These are phyloP conservation scores for Hydropsyche tenuis DNA, from an alignment of 1,140 invertebrate species.

Conservation along the genomic window DNA sequence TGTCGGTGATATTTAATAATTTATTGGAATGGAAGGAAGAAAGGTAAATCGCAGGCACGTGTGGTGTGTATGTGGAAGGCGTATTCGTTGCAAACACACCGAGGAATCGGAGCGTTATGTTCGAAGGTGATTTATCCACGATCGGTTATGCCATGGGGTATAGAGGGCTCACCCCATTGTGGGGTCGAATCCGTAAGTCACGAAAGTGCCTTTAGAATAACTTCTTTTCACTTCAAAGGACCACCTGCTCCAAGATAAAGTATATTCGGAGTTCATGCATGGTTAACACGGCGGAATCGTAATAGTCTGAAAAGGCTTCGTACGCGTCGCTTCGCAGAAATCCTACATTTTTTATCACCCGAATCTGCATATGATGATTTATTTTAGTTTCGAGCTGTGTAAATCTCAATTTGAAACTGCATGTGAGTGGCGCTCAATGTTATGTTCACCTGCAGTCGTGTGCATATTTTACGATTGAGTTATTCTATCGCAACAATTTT, in stretches of 20 bases:
- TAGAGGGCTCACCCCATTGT: slow-evolving; percentile 22
- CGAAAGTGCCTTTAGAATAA: slow-evolving; percentile 44
- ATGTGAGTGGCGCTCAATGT: too few relatives aligned
- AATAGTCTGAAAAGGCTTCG: slow-evolving; percentile 4
- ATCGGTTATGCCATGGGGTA: background rate
- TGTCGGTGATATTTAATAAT: slow-evolving; percentile 48
- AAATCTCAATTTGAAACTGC: too few relatives aligned
- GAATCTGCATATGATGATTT: too few relatives aligned
- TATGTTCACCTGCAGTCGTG: too few relatives aligned
- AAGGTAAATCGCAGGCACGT: slow-evolving; percentile 45
- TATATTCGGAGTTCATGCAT: slow-evolving; percentile 20
- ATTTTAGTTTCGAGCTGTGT: too few relatives aligned
- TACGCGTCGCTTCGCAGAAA: background rate
- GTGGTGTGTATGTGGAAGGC: background rate
- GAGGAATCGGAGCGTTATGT: slow-evolving; percentile 33
- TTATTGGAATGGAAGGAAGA: slow-evolving; percentile 42
- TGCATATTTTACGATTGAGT: too few relatives aligned
- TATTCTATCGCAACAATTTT: too few relatives aligned
- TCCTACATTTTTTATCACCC: too few relatives aligned
- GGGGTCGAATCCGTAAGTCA: slow-evolving; percentile 33
- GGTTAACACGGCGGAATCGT: slow-evolving; percentile 22
- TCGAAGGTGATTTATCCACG: slow-evolving; percentile 45
- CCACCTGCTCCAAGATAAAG: slow-evolving; percentile 38
- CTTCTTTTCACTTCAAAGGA: slow-evolving; percentile 42
- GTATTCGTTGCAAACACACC: background rate